A percentile compares a stretch with the other conserved stretches of the same genome.
These are phyloP conservation scores for Altica lythri DNA, from an alignment of 2,888 invertebrate species.

Conservation along the genomic window DNA sequence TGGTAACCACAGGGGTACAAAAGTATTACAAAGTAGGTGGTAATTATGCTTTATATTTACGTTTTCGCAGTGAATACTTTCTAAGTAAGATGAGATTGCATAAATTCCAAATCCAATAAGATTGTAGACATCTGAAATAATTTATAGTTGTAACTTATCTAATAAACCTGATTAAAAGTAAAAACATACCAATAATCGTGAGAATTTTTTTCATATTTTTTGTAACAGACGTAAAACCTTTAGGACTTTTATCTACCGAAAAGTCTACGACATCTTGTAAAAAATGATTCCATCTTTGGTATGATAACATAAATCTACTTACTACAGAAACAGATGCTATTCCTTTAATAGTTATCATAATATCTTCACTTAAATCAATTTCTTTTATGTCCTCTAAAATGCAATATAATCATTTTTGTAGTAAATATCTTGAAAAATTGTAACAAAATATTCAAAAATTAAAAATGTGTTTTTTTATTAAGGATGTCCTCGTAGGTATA, in stretches of 20 bases:
- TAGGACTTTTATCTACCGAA: background rate
- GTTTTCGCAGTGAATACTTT: conserved; percentile 23
- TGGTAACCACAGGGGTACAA: conserved; percentile 34
- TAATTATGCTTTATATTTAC: conserved; percentile 23
- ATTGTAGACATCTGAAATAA: background rate
- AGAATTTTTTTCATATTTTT: too few species aligned
- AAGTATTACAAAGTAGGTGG: conserved; percentile 30
- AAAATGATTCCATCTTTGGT: conserved; percentile 2
- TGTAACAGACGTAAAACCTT: background rate
- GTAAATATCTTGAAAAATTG: too few species aligned
- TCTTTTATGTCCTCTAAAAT: conserved; percentile 9
- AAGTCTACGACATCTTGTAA: background rate
- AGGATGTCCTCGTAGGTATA: too few species aligned
- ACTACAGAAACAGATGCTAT: background rate
- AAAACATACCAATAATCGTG: too few species aligned
- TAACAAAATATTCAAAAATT: too few species aligned
- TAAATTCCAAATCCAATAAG: background rate
- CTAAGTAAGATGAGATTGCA: conserved; percentile 7
- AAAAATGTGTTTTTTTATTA: too few species aligned
- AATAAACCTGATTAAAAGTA: too few species aligned
- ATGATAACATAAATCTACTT: background rate
- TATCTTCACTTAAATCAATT: conserved; percentile 10
- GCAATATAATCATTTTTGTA: too few species aligned
- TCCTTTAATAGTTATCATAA: background rate
- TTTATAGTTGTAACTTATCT: too few species aligned